Conservation (phyloP, 2,113 vertebrate genomes). For the Brachyhypopomus occidentalis region DNA sequence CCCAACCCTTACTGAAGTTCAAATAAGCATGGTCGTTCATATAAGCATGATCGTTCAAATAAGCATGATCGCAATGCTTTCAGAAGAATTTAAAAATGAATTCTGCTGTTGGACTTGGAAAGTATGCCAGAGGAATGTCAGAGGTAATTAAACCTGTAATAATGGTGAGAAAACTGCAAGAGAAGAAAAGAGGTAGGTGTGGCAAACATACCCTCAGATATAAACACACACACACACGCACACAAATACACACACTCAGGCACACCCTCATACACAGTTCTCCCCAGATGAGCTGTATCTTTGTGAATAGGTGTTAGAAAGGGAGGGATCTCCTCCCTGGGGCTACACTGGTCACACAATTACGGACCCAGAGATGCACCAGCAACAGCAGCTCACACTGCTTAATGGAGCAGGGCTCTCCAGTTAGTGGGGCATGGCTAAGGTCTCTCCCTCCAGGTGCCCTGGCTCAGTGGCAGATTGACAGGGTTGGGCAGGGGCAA, state of each 20-base stretch:
- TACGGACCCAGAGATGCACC: not conserved
- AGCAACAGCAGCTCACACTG: no score
- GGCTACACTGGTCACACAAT: not conserved
- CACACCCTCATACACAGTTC: not conserved
- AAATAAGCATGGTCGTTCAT: no score
- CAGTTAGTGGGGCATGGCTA: not conserved
- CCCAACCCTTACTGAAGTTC: no score
- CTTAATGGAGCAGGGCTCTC: no score
- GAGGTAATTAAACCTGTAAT: no score
- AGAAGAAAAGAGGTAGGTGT: no score
- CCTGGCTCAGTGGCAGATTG: not conserved
- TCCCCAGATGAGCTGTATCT: not conserved
- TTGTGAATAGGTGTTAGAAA: constrained; percentile 4
- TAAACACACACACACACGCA: not conserved
- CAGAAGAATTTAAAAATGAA: no score
- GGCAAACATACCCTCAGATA: not conserved
- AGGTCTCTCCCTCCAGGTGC: not conserved
- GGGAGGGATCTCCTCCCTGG: not conserved
- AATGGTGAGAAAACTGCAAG: no score
- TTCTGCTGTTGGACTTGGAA: no score
- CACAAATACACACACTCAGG: constrained; percentile 2
- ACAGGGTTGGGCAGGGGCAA: not conserved
- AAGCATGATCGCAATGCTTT: no score
- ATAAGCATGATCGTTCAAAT: no score
- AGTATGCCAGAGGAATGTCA: no score